Evolutionary conservation across 2,113 vertebrate genomes (phyloP).

Genomic region (Hemiscyllium ocellatum): DNA sequence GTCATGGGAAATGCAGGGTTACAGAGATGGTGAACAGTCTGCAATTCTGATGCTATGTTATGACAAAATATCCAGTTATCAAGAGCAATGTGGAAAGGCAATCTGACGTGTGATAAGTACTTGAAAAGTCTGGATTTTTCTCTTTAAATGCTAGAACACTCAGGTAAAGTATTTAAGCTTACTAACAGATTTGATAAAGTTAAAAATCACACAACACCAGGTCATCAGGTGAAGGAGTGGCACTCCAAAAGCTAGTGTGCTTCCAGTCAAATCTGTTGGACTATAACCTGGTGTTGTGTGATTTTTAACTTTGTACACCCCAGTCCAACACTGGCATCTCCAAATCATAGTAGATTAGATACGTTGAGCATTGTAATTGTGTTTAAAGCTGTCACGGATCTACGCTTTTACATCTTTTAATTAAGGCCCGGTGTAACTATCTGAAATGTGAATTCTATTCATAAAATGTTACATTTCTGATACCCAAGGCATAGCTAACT

Average conservation of each 20-base stretch:
- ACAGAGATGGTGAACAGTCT: neutral
- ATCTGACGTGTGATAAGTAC: neutral
- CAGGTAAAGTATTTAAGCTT: neutral
- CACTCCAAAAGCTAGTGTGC: too few relatives aligned
- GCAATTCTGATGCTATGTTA: neutral
- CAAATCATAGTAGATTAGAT: neutral
- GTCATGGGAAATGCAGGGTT: too few relatives aligned
- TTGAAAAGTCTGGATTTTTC: neutral
- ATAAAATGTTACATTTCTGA: neutral
- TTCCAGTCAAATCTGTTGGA: too few relatives aligned
- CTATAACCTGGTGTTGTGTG: too few relatives aligned
- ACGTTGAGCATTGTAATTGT: neutral
- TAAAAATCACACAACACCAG: too few relatives aligned
- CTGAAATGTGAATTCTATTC: neutral
- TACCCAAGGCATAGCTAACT: neutral
- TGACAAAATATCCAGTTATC: neutral
- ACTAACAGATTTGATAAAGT: neutral
- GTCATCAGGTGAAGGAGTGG: too few relatives aligned
- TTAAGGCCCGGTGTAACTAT: neutral
- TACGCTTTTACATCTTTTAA: neutral
- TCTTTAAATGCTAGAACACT: neutral
- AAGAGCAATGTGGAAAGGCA: neutral
- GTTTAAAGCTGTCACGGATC: neutral
- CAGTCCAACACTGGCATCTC: too few relatives aligned
- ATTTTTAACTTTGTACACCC: too few relatives aligned